Evolutionary conservation across 2,888 invertebrate species (phyloP), one percentile per base, ranked within the genome.

Genomic region (Andrena hattorfiana): DNA sequence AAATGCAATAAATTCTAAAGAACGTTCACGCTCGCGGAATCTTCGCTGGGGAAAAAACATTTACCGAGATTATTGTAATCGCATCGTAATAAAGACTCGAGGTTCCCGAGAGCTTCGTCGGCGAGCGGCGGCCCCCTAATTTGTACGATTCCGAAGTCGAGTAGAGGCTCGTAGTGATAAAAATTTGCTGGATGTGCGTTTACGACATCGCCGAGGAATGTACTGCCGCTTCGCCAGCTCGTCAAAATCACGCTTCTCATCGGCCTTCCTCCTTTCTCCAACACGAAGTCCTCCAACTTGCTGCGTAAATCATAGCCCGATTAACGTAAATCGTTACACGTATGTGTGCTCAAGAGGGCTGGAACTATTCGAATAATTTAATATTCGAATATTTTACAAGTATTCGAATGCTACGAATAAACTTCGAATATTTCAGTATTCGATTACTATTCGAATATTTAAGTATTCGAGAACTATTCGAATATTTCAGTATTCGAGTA

Each of bases 221-320:
- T 98, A 26, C 98, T 98, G 6, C 98, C 98, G 4, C 98, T 97
- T 88, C 98, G 95, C 98, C 98, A 98, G 16, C 97, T 97, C n/a
- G 98, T 97, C 81, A 98, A 94, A 86, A 98, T 96, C 64, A 98
- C 94, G 93, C 96, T 97, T 85, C 97, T 95, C 77, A 97, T 92
- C 4, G 98, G 98, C 77, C 94, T 95, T 16, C 98, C 98, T 59
- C 96, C 96, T 56, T 95, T 95, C 88, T 96, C 97, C 88, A 96
- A 94, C 1, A 97, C 95, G 90, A 97, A 95, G 90, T 97, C 96
- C 75, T 96, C 95, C 81, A 97, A 93, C 83, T 95, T 95, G 77
- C 94, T 95, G 77, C 16, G 62, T 23, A 10, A 48, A 48, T 67
- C 8, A 72, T 48, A 2, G 8, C 13, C 1, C 13, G 20, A 49